Base-by-base conservation (phyloP, 2,888 invertebrate species). In the Entomobrya multifasciata region DNA sequence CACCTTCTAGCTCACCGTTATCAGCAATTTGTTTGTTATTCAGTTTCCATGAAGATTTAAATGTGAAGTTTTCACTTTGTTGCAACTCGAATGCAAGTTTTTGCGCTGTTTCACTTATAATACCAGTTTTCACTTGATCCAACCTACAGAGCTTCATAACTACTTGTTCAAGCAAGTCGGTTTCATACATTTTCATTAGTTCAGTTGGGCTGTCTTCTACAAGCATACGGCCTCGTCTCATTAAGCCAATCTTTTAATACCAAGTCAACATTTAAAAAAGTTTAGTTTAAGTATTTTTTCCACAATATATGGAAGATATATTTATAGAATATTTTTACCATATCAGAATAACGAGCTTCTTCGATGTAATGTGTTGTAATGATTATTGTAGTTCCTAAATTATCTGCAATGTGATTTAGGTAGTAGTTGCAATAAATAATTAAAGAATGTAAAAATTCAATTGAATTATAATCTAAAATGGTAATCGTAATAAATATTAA, bases 331-430 rank as follows among this genome's bases (percentile, higher is more conserved):
- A n/a, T n/a, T n/a, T n/a, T 15, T 76, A 78, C 78, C 60, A 44
- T 78, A 44, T 78, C 25, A 0, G 78, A 60, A 22, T 22, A 13
- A n/a, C 44, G 5, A 25, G 78, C 78, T 60, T 78, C 78, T 20
- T 78, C 78, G 13, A 62, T 60, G 44, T 78, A 78, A 44, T 78
- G 78, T 22, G 78, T 78, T 1, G 78, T 78, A 8, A 78, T 41
- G 10, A 78, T 57, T 2, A 78, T 44, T 13, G 78, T 78, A 15
- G 78, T 62, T n/a, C 17, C 52, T 10, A 55, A 17, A 2, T n/a
- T 55, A 10, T 1, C 20, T 3, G 10, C 17, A n/a, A 55, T 55
- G 3, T 20, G 2, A 20, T 55, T 4, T 10, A 55, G 20, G 20
- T 55, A 20, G 2, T 17, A n/a, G n/a, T n/a, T n/a, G n/a, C n/a